Percentiles rank a stretch among this genome's conserved stretches.
Evolutionary conservation across 2,113 vertebrate species (phyloP).

Genomic region (Anser cygnoides): DNA sequence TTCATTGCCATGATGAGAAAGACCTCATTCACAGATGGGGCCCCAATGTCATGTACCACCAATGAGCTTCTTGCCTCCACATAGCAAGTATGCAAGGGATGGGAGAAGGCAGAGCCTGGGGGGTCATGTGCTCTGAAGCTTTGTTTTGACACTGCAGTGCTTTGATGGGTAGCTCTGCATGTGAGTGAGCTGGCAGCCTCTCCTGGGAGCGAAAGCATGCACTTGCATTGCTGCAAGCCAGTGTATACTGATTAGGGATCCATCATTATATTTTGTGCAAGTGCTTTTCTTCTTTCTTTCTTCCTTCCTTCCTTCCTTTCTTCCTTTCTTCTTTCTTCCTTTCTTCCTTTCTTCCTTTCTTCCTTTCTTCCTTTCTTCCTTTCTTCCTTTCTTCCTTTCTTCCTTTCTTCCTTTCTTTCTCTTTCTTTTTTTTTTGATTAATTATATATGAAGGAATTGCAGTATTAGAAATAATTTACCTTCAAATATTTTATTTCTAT

Average conservation of each 20-base stretch:
- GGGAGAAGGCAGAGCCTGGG: not conserved
- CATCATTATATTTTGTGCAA: not conserved
- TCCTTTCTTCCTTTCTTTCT: not conserved
- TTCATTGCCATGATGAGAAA: not conserved
- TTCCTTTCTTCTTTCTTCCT: not conserved
- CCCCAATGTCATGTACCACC: fast-evolving
- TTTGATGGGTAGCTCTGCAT: not conserved
- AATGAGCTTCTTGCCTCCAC: not conserved
- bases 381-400: not conserved
- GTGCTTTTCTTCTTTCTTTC: not conserved
- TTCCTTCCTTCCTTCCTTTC: not conserved
- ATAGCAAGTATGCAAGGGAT: not conserved
- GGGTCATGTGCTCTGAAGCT: not conserved
- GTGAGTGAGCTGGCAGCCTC: not conserved
- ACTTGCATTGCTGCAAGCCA: not conserved
- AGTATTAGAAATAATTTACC: not conserved
- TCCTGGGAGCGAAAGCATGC: too few relatives aligned
- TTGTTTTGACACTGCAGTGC: not conserved
- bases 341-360: not conserved
- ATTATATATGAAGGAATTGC: not conserved
- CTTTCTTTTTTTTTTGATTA: too few relatives aligned
- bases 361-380: not conserved
- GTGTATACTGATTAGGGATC: not conserved
- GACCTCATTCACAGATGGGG: not conserved
- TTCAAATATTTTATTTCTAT: not conserved